phyloP scores from a whole-genome alignment of 2,797 vertebrate species.

The Graptemys geographica region DNA sequence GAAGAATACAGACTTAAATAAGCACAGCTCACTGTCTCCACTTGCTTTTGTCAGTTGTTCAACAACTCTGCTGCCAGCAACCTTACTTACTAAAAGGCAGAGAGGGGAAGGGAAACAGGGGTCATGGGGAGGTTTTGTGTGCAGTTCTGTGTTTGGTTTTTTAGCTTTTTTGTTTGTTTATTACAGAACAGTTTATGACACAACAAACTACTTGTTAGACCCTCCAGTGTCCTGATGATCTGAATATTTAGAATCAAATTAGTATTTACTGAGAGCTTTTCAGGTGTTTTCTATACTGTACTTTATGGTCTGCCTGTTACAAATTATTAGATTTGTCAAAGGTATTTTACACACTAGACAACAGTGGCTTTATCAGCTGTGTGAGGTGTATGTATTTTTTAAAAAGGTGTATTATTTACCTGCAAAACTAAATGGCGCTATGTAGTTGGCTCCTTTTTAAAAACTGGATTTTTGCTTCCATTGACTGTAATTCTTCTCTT shows the following conservation, averaged over 20 bases:
- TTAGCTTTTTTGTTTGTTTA: slow-evolving; percentile 27
- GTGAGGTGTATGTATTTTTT: not conserved
- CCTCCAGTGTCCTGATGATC: not conserved
- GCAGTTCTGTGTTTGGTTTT: slow-evolving; percentile 16
- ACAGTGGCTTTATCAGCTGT: slow-evolving; percentile 18
- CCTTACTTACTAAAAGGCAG: slow-evolving; percentile 43
- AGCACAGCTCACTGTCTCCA: slow-evolving; percentile 69
- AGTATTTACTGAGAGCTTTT: slow-evolving; percentile 24
- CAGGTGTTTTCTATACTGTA: slow-evolving; percentile 17
- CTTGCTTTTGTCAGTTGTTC: slow-evolving; percentile 58
- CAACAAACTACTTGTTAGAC: slow-evolving; percentile 3
- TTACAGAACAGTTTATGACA: not conserved
- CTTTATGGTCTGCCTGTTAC: slow-evolving; percentile 6
- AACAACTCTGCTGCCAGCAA: slow-evolving; percentile 64
- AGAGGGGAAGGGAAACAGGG: slow-evolving; percentile 32
- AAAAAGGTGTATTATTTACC: not conserved
- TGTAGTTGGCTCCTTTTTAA: not conserved
- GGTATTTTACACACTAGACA: not conserved
- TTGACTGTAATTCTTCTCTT: slow-evolving; percentile 43
- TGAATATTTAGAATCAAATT: slow-evolving; percentile 34
- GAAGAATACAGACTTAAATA: slow-evolving; percentile 70
- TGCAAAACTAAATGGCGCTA: slow-evolving; percentile 29
- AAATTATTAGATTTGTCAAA: slow-evolving; percentile 34
- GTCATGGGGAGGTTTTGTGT: slow-evolving; percentile 63
- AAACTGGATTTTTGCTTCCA: not conserved